Evolutionary conservation across 2,113 vertebrate genomes (phyloP).

Genomic region (Phaethon lepturus): DNA sequence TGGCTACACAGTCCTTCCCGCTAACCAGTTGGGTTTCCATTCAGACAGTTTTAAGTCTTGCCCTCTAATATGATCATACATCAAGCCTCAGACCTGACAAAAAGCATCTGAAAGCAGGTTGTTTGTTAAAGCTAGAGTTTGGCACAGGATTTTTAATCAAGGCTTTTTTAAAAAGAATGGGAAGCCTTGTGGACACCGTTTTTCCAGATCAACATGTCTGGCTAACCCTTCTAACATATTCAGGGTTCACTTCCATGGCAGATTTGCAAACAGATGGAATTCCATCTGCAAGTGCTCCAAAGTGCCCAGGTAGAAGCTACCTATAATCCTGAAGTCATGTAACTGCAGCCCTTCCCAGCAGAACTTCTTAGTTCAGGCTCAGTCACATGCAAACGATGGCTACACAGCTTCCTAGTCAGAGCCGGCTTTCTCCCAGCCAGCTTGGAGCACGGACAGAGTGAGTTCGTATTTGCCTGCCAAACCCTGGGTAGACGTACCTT

Average conservation of each 20-base stretch:
- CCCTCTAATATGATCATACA: neutral
- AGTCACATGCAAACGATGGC: neutral
- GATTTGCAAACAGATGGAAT: neutral
- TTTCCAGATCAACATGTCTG: neutral
- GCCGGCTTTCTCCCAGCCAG: conserved; percentile 15
- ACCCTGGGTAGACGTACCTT: conserved; percentile 41
- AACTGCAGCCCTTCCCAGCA: conserved; percentile 12
- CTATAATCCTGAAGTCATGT: neutral
- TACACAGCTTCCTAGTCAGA: neutral
- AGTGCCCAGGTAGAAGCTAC: neutral
- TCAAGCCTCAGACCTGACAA: neutral
- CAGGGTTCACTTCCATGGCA: neutral
- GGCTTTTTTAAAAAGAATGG: neutral
- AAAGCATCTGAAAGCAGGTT: neutral
- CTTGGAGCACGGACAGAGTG: neutral
- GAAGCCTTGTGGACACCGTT: neutral
- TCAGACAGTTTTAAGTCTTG: neutral
- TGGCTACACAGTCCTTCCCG: neutral
- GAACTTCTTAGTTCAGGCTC: neutral
- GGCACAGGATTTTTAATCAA: neutral
- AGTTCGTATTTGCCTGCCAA: conserved; percentile 29
- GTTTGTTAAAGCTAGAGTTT: neutral
- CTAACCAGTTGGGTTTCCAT: neutral
- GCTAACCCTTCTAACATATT: neutral
- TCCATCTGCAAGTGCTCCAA: neutral